Base-by-base conservation (phyloP, 2,797 vertebrate species). In the Pagetopsis macropterus region DNA sequence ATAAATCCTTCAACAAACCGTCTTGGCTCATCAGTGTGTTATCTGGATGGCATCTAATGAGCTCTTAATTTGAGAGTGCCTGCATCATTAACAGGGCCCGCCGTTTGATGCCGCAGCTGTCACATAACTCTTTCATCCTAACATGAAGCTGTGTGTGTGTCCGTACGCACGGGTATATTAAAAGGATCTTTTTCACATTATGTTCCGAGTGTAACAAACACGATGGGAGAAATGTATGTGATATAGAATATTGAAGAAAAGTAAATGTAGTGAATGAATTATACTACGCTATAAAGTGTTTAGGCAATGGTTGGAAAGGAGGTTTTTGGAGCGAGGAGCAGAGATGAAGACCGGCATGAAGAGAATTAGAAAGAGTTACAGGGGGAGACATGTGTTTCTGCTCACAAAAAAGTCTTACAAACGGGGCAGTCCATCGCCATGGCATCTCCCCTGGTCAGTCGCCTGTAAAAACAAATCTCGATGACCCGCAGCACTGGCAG, bases 91-190 rank as follows among this genome's bases (percentile, higher is more conserved):
- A 88, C 76, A 54, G 51, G 71, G 63, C 72, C 62, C 10, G 61
- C 69, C 51, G 83, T 91, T 89, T 92, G 88, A 91, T 88, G 79
- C 79, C 76, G 66, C 72, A 84, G 74, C 84, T 88, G 89, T 92
- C 80, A 86, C 82, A 72, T 23, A 49, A 79, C 72, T 58, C 88
- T 92, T 89, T 90, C 75, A 90, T 85, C 82, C 72, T 12, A 23
- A 68, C 60, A 43, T 19, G 55, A 70, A 3, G 46, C 54, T 49
- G 43, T 37, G 50, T 33, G 56, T 44, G 13, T 46, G 31, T 44
- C 50, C 46, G 31, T 44, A 50, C 17, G 3, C 23, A 27, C 3
- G 16, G 6, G 54, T 46, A 44, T 12, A 40, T 75, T 60, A 5
- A 37, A 37, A 37, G 17, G 5, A 12, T 23, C 41, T 19, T 10